Percentiles rank a stretch among this genome's conserved stretches.
These are phyloP conservation scores for Monodelphis domestica DNA, from an alignment of 2,797 vertebrate species.

Conservation along the genomic window DNA sequence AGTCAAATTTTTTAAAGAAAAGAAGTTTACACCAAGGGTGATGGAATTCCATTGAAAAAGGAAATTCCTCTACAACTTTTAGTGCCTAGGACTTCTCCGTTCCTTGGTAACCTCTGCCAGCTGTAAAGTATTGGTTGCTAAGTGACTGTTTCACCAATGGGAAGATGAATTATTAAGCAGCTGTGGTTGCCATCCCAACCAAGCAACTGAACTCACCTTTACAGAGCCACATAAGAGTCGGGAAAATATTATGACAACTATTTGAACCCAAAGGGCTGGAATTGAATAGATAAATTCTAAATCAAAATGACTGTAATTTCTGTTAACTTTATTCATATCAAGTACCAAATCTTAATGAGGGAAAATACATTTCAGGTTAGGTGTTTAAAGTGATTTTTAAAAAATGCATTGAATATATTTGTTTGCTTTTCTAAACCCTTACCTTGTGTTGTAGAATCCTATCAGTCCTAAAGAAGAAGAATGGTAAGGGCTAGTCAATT, in stretches of 20 bases:
- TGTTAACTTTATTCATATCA: neutral
- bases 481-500: too few species aligned
- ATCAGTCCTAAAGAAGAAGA: too few species aligned
- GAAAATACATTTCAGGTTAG: neutral
- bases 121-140: neutral
- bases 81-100: neutral
- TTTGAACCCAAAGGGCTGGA: neutral
- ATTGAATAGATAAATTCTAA: neutral
- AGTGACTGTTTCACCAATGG: neutral
- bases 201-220: too few species aligned
- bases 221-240: neutral
- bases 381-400: slow-evolving; percentile 35
- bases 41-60: neutral
- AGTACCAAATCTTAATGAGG: neutral
- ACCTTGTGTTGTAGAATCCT: too few species aligned
- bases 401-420: slow-evolving; percentile 16
- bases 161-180: neutral
- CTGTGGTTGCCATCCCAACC: neutral
- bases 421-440: neutral
- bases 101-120: neutral
- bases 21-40: neutral
- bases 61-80: neutral
- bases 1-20: too few species aligned
- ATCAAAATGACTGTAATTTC: neutral
- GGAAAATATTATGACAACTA: neutral